Base-by-base conservation (phyloP, 2,888 invertebrate genomes). In the Eristalis tenax region DNA sequence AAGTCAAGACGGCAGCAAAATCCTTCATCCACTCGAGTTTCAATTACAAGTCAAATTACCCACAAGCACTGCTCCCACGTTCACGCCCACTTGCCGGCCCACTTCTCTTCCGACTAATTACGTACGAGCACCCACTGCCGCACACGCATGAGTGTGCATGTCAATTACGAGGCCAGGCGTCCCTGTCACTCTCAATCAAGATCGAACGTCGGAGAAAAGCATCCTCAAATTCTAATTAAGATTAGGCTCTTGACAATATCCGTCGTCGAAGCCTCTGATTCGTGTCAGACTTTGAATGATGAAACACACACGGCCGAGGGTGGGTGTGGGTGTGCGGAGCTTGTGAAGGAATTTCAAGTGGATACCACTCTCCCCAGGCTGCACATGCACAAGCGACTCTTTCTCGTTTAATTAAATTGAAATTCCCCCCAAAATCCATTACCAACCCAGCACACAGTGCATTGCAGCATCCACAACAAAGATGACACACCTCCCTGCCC, bases 211-310 rank as follows among this genome's bases (percentile, higher is more conserved):
- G 56, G 28, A 28, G 70, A 70, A 64, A 64, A 64, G 22, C 78
- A 64, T 70, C 78, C 70, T 64, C 69, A 78, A 69, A 63, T 70
- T 70, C 50, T 78, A 78, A 70, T 78, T 70, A 70, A 70, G 70
- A 63, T 70, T 56, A 63, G 63, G 69, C 63, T 57, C 78, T 70
- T 57, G 63, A 70, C 70, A 63, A 78, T 78, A 64, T 78, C 56
- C 78, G 64, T 61, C 38, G 28, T 59, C 57, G 43, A 59, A 32
- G 40, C 77, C 76, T 32, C 32, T 57, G 68, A 76, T 76, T 76
- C 50, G 68, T 23, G 76, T 65, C 38, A 38, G 35, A 23, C 38
- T 40, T 40, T 56, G 56, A 64, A 56, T 56, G 65, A 75, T 57
- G 65, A 32, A 32, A 32, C 32, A 32, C 32, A 32, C 32, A 32